These are phyloP conservation scores for Acinonyx jubatus DNA, from an alignment of 2,113 vertebrate species.

Conservation along the genomic window DNA sequence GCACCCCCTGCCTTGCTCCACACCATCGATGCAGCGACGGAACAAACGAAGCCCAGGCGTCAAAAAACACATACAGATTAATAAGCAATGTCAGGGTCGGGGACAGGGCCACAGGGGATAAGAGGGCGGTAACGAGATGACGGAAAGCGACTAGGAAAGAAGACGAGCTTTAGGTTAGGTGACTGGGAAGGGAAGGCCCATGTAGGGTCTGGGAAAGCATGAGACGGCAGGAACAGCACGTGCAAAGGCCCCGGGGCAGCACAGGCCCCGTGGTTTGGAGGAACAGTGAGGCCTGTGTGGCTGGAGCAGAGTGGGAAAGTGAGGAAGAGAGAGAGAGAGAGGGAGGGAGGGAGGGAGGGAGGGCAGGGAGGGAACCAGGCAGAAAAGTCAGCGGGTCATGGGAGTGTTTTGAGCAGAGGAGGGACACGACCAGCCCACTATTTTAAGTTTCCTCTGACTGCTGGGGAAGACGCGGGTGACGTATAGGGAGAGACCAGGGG, in stretches of 20 bases:
- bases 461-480: background rate
- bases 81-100: too few species aligned
- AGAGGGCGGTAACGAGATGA: background rate
- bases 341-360: background rate
- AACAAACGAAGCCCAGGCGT: background rate
- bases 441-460: background rate
- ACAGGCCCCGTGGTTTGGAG: background rate
- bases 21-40: background rate
- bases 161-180: background rate
- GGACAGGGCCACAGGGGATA: rapidly evolving
- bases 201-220: background rate
- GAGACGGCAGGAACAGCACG: background rate
- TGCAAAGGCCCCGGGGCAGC: background rate
- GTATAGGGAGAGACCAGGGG: background rate
- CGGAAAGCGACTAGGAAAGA: too few species aligned
- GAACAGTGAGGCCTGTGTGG: background rate
- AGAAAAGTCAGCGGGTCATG: background rate
- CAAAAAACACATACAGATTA: background rate
- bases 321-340: background rate
- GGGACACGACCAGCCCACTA: background rate
- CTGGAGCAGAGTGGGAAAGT: background rate
- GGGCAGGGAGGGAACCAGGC: background rate
- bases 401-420: background rate
- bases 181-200: background rate
- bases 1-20: rapidly evolving